Base-by-base conservation (phyloP, 2,888 invertebrate genomes). In the Sarcophaga rosellei region DNA sequence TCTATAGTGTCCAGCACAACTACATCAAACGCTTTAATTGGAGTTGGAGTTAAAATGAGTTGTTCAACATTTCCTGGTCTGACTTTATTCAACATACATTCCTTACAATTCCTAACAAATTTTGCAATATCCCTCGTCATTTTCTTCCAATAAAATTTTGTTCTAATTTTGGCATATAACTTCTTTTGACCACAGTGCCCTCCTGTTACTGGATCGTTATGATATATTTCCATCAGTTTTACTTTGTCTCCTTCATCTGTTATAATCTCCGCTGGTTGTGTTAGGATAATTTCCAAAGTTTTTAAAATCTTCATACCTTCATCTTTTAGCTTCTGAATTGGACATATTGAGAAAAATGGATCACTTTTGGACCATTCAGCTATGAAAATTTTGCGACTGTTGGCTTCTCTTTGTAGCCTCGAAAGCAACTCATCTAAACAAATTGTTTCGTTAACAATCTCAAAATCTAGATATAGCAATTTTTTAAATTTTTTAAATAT, bases 111-210 rank as follows among this genome's bases (percentile, higher is more conserved):
- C n/a, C n/a, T n/a, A n/a, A n/a, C n/a, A n/a, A n/a, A n/a, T n/a
- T n/a, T n/a, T n/a, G n/a, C n/a, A 25, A 25, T 25, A 25, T 73
- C 57, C 15, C n/a, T 35, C 6, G 70, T 53, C 70, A 59, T n/a
- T n/a, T n/a, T n/a, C n/a, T n/a, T n/a, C n/a, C n/a, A n/a, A n/a
- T n/a, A n/a, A n/a, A n/a, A n/a, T n/a, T n/a, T n/a, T n/a, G n/a
- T n/a, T n/a, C n/a, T n/a, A n/a, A n/a, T n/a, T n/a, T n/a, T n/a
- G n/a, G n/a, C n/a, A 53, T 53, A 59, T 21, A 53, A 53, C 10
- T 70, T 70, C 21, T 70, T 57, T 11, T 59, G 53, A 6, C 59
- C 59, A 59, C 59, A 72, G 20, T 72, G 59, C 10, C 72, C 59
- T 12, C 72, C 57, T n/a, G 23, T 3, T 15, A 59, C 3, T 2